These are phyloP conservation scores for Physella acuta DNA, from an alignment of 1,140 invertebrate species.

Conservation along the genomic window DNA sequence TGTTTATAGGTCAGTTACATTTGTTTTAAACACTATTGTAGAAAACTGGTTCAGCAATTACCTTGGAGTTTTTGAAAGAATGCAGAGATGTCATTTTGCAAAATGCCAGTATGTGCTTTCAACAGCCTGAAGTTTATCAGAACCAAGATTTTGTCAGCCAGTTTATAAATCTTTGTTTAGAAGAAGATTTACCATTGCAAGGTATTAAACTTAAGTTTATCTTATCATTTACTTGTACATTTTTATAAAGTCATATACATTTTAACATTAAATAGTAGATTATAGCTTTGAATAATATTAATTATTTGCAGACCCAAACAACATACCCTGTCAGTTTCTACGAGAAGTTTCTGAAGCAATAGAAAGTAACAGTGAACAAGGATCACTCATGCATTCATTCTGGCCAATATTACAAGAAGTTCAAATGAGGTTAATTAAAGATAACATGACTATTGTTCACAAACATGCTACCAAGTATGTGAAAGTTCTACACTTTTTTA, in stretches of 20 bases:
- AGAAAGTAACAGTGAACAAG: slow-evolving; percentile 42
- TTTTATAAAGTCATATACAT: too few species aligned
- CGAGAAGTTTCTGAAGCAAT: slow-evolving; percentile 28
- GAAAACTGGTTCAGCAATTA: background rate
- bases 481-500: slow-evolving; percentile 53
- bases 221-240: too few species aligned
- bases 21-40: slow-evolving; percentile 2
- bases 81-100: slow-evolving; percentile 48
- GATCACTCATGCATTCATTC: slow-evolving; percentile 42
- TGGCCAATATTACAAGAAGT: slow-evolving; percentile 46
- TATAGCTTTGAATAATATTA: too few species aligned
- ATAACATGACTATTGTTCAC: slow-evolving; percentile 44
- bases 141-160: slow-evolving; percentile 42
- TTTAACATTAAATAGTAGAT: too few species aligned
- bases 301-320: slow-evolving; percentile 12
- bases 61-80: slow-evolving; percentile 30
- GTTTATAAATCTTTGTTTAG: slow-evolving; percentile 49
- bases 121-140: slow-evolving; percentile 49
- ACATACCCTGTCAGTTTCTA: slow-evolving; percentile 27
- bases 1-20: background rate
- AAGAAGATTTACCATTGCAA: slow-evolving; percentile 30
- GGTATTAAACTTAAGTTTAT: slow-evolving; percentile 25
- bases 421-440: slow-evolving; percentile 35
- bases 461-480: slow-evolving; percentile 42
- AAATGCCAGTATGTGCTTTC: slow-evolving; percentile 52